Base-by-base conservation (phyloP, 2,113 vertebrate species). In the Lasiurus cinereus region DNA sequence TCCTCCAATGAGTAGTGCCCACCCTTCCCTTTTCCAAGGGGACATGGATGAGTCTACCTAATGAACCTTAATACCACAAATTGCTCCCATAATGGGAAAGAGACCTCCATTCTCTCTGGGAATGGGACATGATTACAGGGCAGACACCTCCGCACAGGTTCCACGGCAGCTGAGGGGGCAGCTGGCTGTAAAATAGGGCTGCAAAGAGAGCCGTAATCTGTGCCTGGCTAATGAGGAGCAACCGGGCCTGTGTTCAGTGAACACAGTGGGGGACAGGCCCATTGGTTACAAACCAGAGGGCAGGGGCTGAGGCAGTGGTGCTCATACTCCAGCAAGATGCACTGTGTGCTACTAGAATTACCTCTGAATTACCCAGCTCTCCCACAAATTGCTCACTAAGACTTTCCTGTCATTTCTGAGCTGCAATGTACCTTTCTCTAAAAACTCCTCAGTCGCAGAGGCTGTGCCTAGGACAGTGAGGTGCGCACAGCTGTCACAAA, bases 21-120 rank as follows among this genome's bases (percentile, higher is more conserved):
- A 50, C 27, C 64, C 67, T 95, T 97, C 74, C 77, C 18, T 50
- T 84, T 94, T 83, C 83, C 46, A 16, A 93, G 96, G 52, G 48
- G 90, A 73, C 54, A 86, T 72, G 64, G 95, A 93, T 39, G 94
- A 86, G 91, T 95, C 39, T 90, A 36, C 93, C 93, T 96, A 97
- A 96, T 97, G 96, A 96, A 83, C 21, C 93, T 69, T 94, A 96
- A 97, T 94, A 97, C 95, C 96, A 98, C 95, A 97, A 94, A 97
- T 50, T 69, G 85, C 13, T 64, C 93, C 62, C 85, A 39, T 97
- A 96, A 93, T 86, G 93, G 86, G 39, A 94, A 96, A 90, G 89
- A 96, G 73, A 66, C 87, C 93, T 94, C 80, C 91, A 6, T 95
- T 97, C 93, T 95, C 87, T 83, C 97, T 95, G 84, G 94, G 94